phyloP scores from a whole-genome alignment of 2,797 vertebrate genomes.

The Distichodus sexfasciatus region DNA sequence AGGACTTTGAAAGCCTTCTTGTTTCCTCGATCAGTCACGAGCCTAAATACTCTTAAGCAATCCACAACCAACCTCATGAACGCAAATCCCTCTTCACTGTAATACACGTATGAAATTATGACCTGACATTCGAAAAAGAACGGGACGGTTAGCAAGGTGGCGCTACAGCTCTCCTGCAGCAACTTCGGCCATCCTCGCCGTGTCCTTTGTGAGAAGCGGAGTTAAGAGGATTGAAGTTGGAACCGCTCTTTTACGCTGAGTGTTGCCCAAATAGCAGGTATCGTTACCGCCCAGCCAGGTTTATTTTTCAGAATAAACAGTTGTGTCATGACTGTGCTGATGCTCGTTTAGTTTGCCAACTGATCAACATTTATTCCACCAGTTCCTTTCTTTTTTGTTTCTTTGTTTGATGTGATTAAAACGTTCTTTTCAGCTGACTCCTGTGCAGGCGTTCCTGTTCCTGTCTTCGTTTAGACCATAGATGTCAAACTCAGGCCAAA shows the following conservation, averaged over 20 bases:
- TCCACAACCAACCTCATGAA: not conserved
- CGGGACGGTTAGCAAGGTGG: not conserved
- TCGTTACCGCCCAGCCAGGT: not conserved
- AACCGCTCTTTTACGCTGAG: not conserved
- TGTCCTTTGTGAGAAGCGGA: not conserved
- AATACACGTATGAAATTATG: not conserved
- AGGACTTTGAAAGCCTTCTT: not conserved
- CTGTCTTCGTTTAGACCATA: too few relatives aligned
- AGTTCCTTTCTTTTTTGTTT: too few relatives aligned
- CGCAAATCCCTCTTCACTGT: not conserved
- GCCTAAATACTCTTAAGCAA: not conserved
- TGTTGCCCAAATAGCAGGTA: not conserved
- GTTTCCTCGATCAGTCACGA: not conserved
- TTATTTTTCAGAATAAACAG: not conserved
- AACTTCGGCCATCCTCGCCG: not conserved
- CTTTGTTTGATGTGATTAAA: too few relatives aligned
- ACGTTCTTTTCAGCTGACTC: too few relatives aligned
- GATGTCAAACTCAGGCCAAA: too few relatives aligned
- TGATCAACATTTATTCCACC: too few relatives aligned
- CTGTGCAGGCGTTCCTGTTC: too few relatives aligned
- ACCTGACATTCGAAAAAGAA: not conserved
- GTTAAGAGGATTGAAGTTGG: not conserved
- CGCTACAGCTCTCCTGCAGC: not conserved
- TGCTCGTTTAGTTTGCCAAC: too few relatives aligned
- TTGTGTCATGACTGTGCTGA: too few relatives aligned